Percentiles rank a stretch among this genome's conserved stretches.
Conservation (phyloP, 2,797 vertebrate genomes). For the Clangula hyemalis region DNA sequence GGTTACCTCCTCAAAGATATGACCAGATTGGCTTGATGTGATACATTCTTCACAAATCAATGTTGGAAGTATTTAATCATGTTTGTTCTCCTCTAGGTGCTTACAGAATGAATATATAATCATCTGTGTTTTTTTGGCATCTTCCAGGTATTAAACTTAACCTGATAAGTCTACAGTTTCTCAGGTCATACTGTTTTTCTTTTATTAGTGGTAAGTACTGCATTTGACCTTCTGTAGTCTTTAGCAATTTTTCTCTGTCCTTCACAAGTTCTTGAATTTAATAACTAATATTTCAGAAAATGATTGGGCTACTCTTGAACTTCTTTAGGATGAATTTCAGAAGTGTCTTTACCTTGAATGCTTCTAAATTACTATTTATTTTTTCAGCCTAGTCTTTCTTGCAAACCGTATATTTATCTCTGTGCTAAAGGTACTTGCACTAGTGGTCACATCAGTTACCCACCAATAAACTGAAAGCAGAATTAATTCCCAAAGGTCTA, state of each 20-base stretch:
- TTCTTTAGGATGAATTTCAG: neutral
- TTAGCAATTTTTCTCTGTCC: neutral
- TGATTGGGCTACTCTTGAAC: neutral
- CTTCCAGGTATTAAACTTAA: neutral
- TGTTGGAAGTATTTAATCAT: neutral
- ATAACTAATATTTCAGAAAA: neutral
- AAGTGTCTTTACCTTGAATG: neutral
- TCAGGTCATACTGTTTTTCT: neutral
- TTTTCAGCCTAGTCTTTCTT: neutral
- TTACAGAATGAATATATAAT: neutral
- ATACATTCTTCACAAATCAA: neutral
- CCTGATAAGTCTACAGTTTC: neutral
- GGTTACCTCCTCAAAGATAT: neutral
- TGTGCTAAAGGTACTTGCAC: neutral
- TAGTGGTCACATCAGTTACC: neutral
- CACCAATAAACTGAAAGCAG: neutral
- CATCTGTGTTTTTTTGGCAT: neutral
- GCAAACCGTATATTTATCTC: neutral
- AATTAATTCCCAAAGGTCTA: neutral
- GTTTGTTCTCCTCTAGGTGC: neutral
- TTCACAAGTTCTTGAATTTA: slow-evolving; percentile 17
- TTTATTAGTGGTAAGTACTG: neutral
- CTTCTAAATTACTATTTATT: neutral
- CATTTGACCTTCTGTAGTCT: neutral
- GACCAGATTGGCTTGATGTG: neutral